These are phyloP conservation scores for Mellilla xanthometata DNA, from an alignment of 2,888 invertebrate genomes.

Conservation along the genomic window DNA sequence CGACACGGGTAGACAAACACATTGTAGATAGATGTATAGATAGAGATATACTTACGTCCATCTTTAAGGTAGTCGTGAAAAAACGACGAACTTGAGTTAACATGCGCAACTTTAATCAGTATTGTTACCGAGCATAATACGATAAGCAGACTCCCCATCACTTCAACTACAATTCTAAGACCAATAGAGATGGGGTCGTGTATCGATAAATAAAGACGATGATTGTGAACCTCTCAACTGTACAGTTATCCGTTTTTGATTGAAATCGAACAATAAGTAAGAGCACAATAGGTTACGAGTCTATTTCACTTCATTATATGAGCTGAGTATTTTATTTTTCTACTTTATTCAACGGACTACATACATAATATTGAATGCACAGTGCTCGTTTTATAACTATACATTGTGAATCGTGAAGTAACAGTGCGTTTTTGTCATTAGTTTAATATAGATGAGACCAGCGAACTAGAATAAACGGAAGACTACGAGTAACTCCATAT, in stretches of 20 bases:
- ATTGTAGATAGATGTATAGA: no score
- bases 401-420: background rate
- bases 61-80: constrained; percentile 65
- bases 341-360: no score
- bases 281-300: background rate
- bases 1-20: no score
- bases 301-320: background rate
- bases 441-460: no score
- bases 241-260: constrained; percentile 7
- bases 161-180: constrained; percentile 13
- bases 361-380: background rate
- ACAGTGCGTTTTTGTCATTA: no score
- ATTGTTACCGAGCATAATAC: constrained; percentile 16
- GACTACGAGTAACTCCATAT: no score
- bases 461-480: no score
- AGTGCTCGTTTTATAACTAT: background rate
- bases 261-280: constrained; percentile 5
- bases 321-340: background rate
- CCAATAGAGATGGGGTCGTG: constrained; percentile 18
- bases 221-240: background rate
- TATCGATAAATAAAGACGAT: constrained; percentile 4
- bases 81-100: background rate
- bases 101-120: constrained; percentile 7
- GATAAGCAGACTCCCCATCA: constrained; percentile 18
- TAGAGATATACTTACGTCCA: constrained; percentile 59